A percentile compares a stretch with the other conserved stretches of the same genome.
These are phyloP conservation scores for Podargus strigoides DNA, from an alignment of 2,797 vertebrate species.

Conservation along the genomic window DNA sequence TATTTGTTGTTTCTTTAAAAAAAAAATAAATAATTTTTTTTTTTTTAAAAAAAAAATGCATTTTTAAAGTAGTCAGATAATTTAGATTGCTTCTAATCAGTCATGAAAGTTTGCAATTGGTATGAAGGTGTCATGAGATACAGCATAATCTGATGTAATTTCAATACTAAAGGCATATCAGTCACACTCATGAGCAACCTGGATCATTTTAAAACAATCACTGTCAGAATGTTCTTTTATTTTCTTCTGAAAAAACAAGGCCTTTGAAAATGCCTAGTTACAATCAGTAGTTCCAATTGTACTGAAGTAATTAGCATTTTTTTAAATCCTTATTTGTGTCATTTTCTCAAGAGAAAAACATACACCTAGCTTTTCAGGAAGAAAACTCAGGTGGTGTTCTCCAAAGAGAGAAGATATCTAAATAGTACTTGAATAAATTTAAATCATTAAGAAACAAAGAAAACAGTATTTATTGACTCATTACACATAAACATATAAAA, in stretches of 20 bases:
- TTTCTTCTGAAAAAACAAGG: conserved; percentile 9
- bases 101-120: not conserved
- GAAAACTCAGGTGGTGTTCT: not conserved
- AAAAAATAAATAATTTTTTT: too few relatives aligned
- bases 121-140: not conserved
- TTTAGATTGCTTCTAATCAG: not conserved
- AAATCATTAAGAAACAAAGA: not conserved
- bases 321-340: not conserved
- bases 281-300: not conserved
- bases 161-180: conserved; percentile 28
- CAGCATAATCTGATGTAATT: conserved; percentile 1
- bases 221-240: conserved; percentile 30
- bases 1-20: not conserved
- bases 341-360: not conserved
- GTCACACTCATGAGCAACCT: not conserved
- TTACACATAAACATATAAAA: not conserved
- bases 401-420: not conserved
- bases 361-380: not conserved
- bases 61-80: not conserved
- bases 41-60: not conserved
- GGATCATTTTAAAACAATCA: conserved; percentile 25
- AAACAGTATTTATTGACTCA: not conserved
- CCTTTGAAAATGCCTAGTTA: conserved; percentile 23
- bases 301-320: conserved; percentile 5
- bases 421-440: not conserved